A percentile compares a stretch with the other conserved stretches of the same genome.
These are phyloP conservation scores for Parelbella ahira DNA, from an alignment of 2,888 invertebrate species.

Conservation along the genomic window DNA sequence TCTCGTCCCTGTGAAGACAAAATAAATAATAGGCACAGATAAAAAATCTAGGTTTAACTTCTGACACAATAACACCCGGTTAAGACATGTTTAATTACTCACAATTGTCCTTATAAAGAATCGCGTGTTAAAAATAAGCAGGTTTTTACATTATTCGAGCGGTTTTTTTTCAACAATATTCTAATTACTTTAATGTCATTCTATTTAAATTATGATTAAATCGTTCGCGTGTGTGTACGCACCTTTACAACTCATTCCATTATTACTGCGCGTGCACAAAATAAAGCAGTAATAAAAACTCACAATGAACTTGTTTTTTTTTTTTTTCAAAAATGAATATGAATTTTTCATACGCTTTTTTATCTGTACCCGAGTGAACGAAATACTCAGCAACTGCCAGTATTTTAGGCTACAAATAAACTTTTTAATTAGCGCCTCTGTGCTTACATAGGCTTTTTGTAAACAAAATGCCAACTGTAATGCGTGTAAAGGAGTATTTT, in stretches of 20 bases:
- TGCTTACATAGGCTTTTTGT: slow-evolving; percentile 18
- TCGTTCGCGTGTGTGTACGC: slow-evolving; percentile 19
- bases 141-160: too few species aligned
- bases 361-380: slow-evolving; percentile 20
- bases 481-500: too few species aligned
- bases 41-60: too few species aligned
- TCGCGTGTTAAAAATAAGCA: slow-evolving; percentile 13
- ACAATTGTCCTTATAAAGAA: neutral
- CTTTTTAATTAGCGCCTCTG: slow-evolving; percentile 23
- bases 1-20: too few species aligned
- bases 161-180: too few species aligned
- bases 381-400: slow-evolving; percentile 18
- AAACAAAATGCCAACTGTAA: too few species aligned
- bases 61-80: too few species aligned
- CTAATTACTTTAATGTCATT: slow-evolving; percentile 11
- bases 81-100: slow-evolving; percentile 1
- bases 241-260: slow-evolving; percentile 26
- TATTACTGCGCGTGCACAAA: slow-evolving; percentile 24
- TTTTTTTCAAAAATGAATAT: slow-evolving; percentile 23
- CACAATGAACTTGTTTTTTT: slow-evolving; percentile 23
- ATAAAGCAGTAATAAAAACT: slow-evolving; percentile 24
- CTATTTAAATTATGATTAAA: slow-evolving; percentile 15
- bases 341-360: slow-evolving; percentile 26
- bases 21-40: too few species aligned
- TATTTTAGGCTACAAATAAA: slow-evolving; percentile 25